Evolutionary conservation across 2,113 vertebrate species (phyloP).

Genomic region (Dunckerocampus dactyliophorus): DNA sequence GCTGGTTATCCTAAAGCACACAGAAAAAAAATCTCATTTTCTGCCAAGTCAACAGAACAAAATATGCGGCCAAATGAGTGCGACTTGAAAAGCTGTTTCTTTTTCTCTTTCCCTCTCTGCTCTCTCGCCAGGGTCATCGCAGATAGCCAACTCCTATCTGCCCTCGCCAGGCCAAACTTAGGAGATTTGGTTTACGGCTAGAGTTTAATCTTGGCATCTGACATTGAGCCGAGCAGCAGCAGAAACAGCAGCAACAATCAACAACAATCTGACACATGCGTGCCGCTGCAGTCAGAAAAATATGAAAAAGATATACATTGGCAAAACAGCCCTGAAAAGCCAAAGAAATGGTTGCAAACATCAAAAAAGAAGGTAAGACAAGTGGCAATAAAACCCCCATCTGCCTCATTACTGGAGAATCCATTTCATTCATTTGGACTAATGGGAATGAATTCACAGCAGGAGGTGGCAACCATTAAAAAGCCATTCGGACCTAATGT

Average conservation of each 20-base stretch:
- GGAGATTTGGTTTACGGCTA: conserved; percentile 58
- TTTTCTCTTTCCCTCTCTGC: conserved; percentile 46
- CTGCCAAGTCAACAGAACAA: conserved; percentile 34
- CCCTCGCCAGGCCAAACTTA: conserved; percentile 72
- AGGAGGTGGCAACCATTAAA: conserved; percentile 37
- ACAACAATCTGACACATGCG: conserved; percentile 56
- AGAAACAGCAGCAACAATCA: conserved; percentile 41
- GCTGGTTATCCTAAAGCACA: conserved; percentile 33
- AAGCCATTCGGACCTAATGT: conserved; percentile 29
- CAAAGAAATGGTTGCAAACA: conserved; percentile 75
- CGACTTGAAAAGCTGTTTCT: conserved; percentile 65
- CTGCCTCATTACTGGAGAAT: conserved; percentile 19
- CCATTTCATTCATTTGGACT: conserved; percentile 31
- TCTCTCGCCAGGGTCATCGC: conserved; percentile 75
- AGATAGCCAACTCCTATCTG: conserved; percentile 71
- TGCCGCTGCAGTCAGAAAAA: conserved; percentile 57
- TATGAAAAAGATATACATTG: conserved; percentile 80
- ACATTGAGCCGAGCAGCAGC: conserved; percentile 41
- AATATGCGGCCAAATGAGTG: conserved; percentile 53
- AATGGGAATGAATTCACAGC: conserved; percentile 30
- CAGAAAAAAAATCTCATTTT: conserved; percentile 29
- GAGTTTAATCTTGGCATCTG: conserved; percentile 62
- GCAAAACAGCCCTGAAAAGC: conserved; percentile 74
- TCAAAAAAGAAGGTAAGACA: conserved; percentile 73
- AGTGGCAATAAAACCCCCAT: conserved; percentile 20